phyloP scores from a whole-genome alignment of 1,140 invertebrate species.

The Drosophila auraria region DNA sequence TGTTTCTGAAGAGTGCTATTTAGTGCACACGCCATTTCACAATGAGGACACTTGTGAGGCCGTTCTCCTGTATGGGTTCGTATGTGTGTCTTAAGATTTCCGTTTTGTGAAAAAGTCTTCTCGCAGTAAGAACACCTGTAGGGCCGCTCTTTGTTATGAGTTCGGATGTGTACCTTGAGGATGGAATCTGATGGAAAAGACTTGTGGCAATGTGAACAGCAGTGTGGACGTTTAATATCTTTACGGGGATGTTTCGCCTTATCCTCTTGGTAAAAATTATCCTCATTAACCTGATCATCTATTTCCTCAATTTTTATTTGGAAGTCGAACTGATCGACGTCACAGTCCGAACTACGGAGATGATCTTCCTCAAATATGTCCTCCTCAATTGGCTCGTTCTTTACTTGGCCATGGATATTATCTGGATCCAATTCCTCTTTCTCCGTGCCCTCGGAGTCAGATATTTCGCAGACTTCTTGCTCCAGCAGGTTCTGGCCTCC shows the following conservation, averaged over 20 bases:
- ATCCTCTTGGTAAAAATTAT: no score
- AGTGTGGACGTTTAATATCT: no score
- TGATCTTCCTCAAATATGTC: neutral
- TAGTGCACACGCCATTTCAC: neutral
- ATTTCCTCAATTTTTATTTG: neutral
- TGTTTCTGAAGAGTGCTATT: constrained; percentile 4
- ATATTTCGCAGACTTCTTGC: neutral
- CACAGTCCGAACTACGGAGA: neutral
- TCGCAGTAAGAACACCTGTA: neutral
- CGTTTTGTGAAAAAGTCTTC: neutral
- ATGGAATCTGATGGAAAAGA: no score
- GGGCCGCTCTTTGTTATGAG: no score
- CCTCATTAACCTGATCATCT: neutral
- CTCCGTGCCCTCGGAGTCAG: neutral
- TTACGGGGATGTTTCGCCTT: neutral
- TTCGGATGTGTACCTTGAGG: no score
- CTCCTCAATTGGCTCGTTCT: neutral
- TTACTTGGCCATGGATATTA: neutral
- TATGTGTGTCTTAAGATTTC: neutral
- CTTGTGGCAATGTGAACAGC: no score
- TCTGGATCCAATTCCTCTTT: neutral
- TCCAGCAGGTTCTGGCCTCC: neutral
- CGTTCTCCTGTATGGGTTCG: constrained; percentile 4
- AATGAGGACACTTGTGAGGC: neutral
- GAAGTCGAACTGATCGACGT: neutral